Evolutionary conservation across 2,797 vertebrate species (phyloP), one percentile per base, ranked within the genome.

Genomic region (Odontamblyopus rebecca): DNA sequence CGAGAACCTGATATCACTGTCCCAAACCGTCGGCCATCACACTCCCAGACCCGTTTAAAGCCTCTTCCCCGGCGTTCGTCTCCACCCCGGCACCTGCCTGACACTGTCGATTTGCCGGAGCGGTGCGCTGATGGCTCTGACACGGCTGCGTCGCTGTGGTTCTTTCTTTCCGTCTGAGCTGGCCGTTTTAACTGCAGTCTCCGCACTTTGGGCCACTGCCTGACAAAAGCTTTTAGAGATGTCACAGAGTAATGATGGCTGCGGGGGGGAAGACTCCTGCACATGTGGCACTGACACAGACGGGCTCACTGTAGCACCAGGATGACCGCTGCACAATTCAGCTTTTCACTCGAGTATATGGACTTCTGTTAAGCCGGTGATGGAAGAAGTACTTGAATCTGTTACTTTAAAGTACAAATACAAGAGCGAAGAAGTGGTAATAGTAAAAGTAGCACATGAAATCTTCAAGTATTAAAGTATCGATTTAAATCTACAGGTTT

Each of bases 181-280:
- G 35, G 16, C 9, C 8, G 15, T 48, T 68, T 68, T 41, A 54
- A 16, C 32, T 68, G 32, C 32, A 11, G 23, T 59, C n/a, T 11
- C 54, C 7, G 59, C 54, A 68, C 35, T 68, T 59, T 50, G 2
- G 6, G 35, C 54, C 67, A 8, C 32, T 13, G 23, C 15, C 67
- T 68, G 67, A 68, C 67, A 68, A 68, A 68, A 68, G 35, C 54
- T 59, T 59, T 68, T 68, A 57, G 56, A 57, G 53, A 44, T 68
- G 67, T 57, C 67, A 44, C 23, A 11, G 19, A 16, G 9, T 60
- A 44, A 60, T 38, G 67, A 41, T 41, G 26, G 53, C 51, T 57
- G 53, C 67, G 6, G 30, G 66, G 51, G 38, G 51, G 51, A 23
- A 23, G 23, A 56, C 29, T 2, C 11, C 66, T 16, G 53, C 50